Conservation (phyloP, 2,888 invertebrate species). For the Sipunculus nudus region DNA sequence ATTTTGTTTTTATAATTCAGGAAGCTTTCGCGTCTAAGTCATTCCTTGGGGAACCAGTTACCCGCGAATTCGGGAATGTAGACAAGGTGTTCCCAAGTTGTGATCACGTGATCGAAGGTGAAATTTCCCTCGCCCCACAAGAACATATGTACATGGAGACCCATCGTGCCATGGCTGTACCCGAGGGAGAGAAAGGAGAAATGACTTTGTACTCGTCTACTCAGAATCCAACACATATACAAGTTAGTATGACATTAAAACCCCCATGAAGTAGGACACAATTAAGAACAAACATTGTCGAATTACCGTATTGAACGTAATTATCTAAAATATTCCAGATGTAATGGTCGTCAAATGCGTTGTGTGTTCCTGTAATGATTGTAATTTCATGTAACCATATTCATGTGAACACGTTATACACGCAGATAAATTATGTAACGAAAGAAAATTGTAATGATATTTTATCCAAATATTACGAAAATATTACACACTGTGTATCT, state of each 20-base stretch:
- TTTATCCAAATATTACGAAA: too few species aligned
- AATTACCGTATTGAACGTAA: too few species aligned
- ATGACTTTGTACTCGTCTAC: slow-evolving; percentile 84
- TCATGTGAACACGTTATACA: too few species aligned
- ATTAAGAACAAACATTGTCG: too few species aligned
- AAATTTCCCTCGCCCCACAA: slow-evolving; percentile 85
- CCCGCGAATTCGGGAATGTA: slow-evolving; percentile 71
- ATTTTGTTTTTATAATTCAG: not conserved
- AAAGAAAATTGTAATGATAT: too few species aligned
- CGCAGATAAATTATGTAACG: too few species aligned
- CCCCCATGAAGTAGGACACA: too few species aligned
- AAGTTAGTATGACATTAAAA: slow-evolving; percentile 70
- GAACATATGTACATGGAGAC: slow-evolving; percentile 98
- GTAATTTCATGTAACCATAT: too few species aligned
- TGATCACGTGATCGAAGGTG: slow-evolving; percentile 81
- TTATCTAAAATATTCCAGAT: too few species aligned
- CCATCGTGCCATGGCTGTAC: slow-evolving; percentile 66
- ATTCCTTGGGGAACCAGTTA: not conserved
- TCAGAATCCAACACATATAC: slow-evolving; percentile 70
- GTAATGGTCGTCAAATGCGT: too few species aligned
- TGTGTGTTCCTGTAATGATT: too few species aligned
- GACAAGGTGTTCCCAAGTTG: slow-evolving; percentile 75
- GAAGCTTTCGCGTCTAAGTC: slow-evolving; percentile 14
- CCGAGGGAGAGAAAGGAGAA: slow-evolving; percentile 79
- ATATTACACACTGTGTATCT: too few species aligned